Evolutionary conservation across 1,140 invertebrate genomes (phyloP).

Genomic region (Zaprionus inermis): DNA sequence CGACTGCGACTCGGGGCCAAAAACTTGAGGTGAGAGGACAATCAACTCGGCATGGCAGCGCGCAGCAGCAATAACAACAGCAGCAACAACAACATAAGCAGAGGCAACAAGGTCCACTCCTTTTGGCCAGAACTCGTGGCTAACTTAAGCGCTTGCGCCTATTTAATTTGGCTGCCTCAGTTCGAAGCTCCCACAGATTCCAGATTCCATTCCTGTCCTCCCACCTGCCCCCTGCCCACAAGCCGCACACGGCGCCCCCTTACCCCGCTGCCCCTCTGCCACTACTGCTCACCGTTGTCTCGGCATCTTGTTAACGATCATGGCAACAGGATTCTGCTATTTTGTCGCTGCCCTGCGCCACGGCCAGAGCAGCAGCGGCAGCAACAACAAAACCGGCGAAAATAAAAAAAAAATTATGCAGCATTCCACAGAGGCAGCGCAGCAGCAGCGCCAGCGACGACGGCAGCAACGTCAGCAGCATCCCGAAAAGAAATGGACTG

Average conservation of each 20-base stretch:
- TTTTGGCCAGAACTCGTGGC: slow-evolving; percentile 65
- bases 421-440: slow-evolving; percentile 63
- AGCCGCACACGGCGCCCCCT: not conserved
- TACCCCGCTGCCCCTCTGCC: not conserved
- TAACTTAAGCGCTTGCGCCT: slow-evolving; percentile 78
- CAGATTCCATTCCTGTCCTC: slow-evolving; percentile 61
- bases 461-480: slow-evolving; percentile 59
- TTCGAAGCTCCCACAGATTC: slow-evolving; percentile 77
- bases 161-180: slow-evolving; percentile 77
- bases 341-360: slow-evolving; percentile 75
- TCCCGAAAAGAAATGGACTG: slow-evolving; percentile 77
- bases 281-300: slow-evolving; percentile 54
- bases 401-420: slow-evolving; percentile 64
- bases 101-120: slow-evolving; percentile 24
- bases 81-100: slow-evolving; percentile 27
- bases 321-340: slow-evolving; percentile 82
- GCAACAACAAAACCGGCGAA: slow-evolving; percentile 26
- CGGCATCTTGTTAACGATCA: slow-evolving; percentile 82
- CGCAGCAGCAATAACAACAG: slow-evolving; percentile 31
- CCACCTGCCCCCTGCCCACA: slow-evolving; percentile 11
- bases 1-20: slow-evolving; percentile 37
- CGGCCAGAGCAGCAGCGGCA: slow-evolving; percentile 19
- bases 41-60: slow-evolving; percentile 66
- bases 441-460: slow-evolving; percentile 27
- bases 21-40: slow-evolving; percentile 79